Percentiles rank a stretch among this genome's conserved stretches.
Conservation (phyloP, 2,113 vertebrate genomes). For the Psilopsiagon aurifrons region DNA sequence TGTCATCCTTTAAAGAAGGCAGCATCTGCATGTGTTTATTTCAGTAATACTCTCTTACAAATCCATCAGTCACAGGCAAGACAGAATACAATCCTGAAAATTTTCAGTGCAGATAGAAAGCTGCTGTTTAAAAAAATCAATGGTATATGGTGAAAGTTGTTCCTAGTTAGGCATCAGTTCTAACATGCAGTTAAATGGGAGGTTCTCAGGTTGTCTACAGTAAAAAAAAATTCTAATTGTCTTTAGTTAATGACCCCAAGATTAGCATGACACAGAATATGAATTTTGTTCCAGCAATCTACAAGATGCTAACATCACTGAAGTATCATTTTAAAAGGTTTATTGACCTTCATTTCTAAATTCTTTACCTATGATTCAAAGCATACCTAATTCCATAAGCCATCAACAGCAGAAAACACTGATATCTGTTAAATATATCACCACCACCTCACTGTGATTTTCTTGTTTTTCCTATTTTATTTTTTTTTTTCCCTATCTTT, state of each 20-base stretch:
- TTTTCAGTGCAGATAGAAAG: background rate
- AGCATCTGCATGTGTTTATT: constrained; percentile 7
- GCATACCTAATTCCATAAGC: background rate
- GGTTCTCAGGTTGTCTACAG: background rate
- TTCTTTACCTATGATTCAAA: background rate
- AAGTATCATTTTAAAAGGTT: background rate
- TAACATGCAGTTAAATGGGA: background rate
- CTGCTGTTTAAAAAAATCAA: background rate
- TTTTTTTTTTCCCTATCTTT: too few species aligned
- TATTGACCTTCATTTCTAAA: background rate
- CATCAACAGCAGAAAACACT: background rate
- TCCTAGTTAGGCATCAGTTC: background rate
- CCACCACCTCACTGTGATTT: background rate
- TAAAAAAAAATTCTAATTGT: background rate
- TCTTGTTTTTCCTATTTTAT: background rate
- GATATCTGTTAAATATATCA: background rate
- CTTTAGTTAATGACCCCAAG: background rate
- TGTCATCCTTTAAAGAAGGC: background rate
- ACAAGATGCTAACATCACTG: background rate
- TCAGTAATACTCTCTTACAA: background rate
- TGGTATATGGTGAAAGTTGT: background rate
- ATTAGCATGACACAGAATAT: background rate
- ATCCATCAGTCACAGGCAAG: background rate
- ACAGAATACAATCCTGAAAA: background rate
- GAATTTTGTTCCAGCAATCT: background rate